A percentile compares a stretch with the other conserved stretches of the same genome.
Conservation (phyloP, 2,888 invertebrate genomes). For the Chrysodeixis includens region DNA sequence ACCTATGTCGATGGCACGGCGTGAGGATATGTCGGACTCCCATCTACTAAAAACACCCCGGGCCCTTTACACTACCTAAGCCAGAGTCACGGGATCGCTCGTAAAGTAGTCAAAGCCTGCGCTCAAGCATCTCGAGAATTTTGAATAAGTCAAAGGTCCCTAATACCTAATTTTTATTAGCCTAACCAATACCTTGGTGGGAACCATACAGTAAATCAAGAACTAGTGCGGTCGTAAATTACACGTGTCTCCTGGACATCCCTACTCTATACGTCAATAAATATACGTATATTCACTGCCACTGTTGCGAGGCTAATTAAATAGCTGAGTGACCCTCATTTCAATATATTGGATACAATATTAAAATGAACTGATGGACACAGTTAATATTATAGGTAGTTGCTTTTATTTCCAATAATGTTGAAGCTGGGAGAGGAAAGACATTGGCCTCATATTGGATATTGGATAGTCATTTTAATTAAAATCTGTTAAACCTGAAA, state of each 20-base stretch:
- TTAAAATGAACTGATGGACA: conserved; percentile 3
- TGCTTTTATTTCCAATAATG: conserved; percentile 9
- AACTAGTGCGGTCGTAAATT: conserved; percentile 52
- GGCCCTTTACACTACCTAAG: no score
- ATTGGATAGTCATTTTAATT: neutral
- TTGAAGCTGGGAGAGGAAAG: neutral
- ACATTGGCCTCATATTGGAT: neutral
- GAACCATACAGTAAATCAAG: conserved; percentile 50
- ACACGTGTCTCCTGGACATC: conserved; percentile 26
- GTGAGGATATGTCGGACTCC: no score
- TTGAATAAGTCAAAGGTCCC: neutral
- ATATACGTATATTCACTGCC: conserved; percentile 28
- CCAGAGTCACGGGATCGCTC: no score
- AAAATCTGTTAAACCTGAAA: neutral
- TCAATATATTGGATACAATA: conserved; percentile 5
- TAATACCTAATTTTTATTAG: no score
- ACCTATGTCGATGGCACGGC: no score
- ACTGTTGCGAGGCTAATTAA: conserved; percentile 26
- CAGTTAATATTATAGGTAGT: conserved; percentile 12
- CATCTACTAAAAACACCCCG: no score
- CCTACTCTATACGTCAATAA: conserved; percentile 27
- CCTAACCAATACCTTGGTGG: conserved; percentile 22
- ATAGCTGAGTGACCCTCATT: conserved; percentile 7
- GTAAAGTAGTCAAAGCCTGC: no score
- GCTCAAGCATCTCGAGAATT: neutral